Conservation (phyloP, 2,113 vertebrate species). For the Caranx ignobilis region DNA sequence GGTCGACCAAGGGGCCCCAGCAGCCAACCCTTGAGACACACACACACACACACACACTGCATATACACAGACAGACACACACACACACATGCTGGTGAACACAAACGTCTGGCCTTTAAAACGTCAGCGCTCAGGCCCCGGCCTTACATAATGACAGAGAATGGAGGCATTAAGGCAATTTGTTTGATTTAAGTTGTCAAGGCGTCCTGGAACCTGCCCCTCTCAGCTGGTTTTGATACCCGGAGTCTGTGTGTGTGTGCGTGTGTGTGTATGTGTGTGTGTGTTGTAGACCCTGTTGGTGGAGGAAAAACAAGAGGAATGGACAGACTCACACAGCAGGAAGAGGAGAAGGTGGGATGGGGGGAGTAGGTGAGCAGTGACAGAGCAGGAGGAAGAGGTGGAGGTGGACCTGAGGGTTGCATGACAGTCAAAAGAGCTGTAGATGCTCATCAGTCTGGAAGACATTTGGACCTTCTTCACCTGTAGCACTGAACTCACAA, state of each 20-base stretch:
- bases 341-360: not conserved
- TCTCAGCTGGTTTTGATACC: conserved; percentile 81
- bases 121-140: conserved; percentile 69
- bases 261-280: conserved; percentile 27
- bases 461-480: too few relatives aligned
- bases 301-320: conserved; percentile 50
- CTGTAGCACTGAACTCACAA: too few relatives aligned
- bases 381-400: conserved; percentile 9
- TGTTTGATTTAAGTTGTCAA: conserved; percentile 85
- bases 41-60: conserved; percentile 28
- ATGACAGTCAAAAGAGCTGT: not conserved
- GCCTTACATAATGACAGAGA: conserved; percentile 83
- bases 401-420: not conserved
- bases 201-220: conserved; percentile 69
- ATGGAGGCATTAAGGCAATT: conserved; percentile 84
- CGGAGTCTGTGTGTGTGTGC: not conserved
- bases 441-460: too few relatives aligned
- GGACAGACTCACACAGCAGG: conserved; percentile 15
- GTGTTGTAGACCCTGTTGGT: conserved; percentile 33
- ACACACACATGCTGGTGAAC: conserved; percentile 22
- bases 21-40: conserved; percentile 42
- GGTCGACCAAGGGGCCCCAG: conserved; percentile 76
- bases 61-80: conserved; percentile 26
- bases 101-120: conserved; percentile 77
- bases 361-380: not conserved